Conservation (phyloP, 2,113 vertebrate species). For the Hydrolagus affinis region DNA sequence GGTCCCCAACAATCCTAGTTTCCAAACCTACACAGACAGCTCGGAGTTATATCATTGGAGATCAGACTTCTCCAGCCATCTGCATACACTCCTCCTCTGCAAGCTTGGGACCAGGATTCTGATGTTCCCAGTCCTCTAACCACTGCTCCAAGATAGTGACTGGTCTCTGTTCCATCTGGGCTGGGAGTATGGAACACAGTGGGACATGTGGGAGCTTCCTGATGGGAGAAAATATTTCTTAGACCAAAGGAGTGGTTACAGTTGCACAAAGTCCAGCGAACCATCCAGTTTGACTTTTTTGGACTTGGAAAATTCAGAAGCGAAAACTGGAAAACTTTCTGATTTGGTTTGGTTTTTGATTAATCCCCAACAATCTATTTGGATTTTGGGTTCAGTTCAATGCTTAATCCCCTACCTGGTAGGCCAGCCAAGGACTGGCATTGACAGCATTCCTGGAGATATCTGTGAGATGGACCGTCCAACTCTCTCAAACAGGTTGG, state of each 20-base stretch:
- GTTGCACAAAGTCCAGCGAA: constrained; percentile 19
- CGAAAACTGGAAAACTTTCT: constrained; percentile 16
- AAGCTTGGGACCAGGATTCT: constrained; percentile 13
- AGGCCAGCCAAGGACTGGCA: constrained; percentile 32
- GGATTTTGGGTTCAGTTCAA: constrained; percentile 33
- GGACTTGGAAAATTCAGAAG: constrained; percentile 16
- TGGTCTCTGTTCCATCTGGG: constrained; percentile 8
- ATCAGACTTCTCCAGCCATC: constrained; percentile 13
- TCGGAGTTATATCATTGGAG: constrained; percentile 19
- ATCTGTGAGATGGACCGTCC: constrained; percentile 30
- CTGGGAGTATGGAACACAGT: background rate
- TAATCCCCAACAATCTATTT: constrained; percentile 12
- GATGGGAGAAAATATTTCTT: background rate
- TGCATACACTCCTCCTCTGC: constrained; percentile 10
- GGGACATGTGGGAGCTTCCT: constrained; percentile 18
- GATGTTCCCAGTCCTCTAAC: background rate
- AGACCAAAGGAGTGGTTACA: constrained; percentile 6
- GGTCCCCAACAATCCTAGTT: constrained; percentile 27
- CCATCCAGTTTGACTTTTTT: constrained; percentile 20
- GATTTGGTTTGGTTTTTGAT: constrained; percentile 24
- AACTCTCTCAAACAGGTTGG: constrained; percentile 29
- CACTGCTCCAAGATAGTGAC: background rate
- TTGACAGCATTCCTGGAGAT: constrained; percentile 32
- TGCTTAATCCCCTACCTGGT: constrained; percentile 31
- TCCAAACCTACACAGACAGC: constrained; percentile 17